Evolutionary conservation across 1,140 invertebrate species (phyloP).

Genomic region (Pseudoatta argentina): DNA sequence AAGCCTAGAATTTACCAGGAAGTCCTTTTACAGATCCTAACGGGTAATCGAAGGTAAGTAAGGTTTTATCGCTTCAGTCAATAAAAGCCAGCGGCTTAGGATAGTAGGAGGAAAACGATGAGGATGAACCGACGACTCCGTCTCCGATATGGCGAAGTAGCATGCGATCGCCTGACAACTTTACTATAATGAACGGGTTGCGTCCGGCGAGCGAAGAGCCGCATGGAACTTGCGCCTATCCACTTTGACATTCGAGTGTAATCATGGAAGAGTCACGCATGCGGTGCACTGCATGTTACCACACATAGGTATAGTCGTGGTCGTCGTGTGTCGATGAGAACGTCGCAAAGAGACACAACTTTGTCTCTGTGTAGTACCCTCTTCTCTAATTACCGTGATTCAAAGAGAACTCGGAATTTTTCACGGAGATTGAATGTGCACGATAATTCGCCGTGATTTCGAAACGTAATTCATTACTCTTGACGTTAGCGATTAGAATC

Average conservation of each 20-base stretch:
- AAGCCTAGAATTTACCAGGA: constrained; percentile 4
- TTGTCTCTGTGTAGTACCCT: neutral
- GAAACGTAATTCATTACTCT: neutral
- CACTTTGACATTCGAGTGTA: constrained; percentile 71
- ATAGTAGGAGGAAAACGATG: constrained; percentile 18
- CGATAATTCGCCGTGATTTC: neutral
- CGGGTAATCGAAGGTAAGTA: constrained; percentile 33
- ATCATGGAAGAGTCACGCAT: constrained; percentile 57
- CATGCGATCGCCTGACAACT: constrained; percentile 73
- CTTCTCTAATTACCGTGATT: constrained; percentile 9
- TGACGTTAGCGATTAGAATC: neutral
- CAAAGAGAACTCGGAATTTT: constrained; percentile 1
- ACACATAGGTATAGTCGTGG: neutral
- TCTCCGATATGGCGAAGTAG: constrained; percentile 21
- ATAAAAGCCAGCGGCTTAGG: constrained; percentile 27
- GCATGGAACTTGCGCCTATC: constrained; percentile 43
- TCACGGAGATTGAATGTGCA: neutral
- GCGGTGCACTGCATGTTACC: neutral
- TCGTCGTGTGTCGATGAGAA: constrained; percentile 1
- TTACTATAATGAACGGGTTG: constrained; percentile 68
- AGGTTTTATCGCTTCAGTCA: constrained; percentile 42
- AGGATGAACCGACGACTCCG: constrained; percentile 45
- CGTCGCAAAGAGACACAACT: neutral
- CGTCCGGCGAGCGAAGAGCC: neutral
- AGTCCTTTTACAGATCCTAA: constrained; percentile 29